Evolutionary conservation across 2,113 vertebrate species (phyloP).

Genomic region (Trinectes maculatus): DNA sequence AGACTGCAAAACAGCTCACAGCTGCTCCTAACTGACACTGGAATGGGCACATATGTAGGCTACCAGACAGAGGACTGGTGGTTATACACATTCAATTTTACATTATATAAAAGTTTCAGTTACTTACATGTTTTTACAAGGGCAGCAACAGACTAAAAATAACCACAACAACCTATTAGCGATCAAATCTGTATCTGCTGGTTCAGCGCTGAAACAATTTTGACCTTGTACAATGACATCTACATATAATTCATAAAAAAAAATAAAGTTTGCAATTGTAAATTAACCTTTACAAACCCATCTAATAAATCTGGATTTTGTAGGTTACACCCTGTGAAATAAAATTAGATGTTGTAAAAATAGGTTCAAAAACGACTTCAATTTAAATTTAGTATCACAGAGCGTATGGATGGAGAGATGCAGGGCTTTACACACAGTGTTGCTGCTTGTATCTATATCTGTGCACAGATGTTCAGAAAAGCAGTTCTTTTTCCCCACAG

Average conservation of each 20-base stretch:
- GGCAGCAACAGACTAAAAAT: background rate
- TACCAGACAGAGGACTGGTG: slow-evolving; percentile 1
- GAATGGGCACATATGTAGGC: slow-evolving; percentile 32
- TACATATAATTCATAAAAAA: background rate
- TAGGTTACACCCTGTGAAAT: no score
- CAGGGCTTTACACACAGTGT: no score
- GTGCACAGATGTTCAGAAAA: background rate
- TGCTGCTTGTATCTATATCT: no score
- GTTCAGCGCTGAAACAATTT: no score
- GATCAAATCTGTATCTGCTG: no score
- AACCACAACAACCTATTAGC: background rate
- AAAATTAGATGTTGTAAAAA: no score
- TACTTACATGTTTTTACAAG: background rate
- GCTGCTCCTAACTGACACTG: slow-evolving; percentile 30
- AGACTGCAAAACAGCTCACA: slow-evolving; percentile 46
- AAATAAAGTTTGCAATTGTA: background rate
- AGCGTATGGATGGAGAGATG: no score
- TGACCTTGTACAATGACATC: background rate
- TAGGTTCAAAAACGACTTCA: no score
- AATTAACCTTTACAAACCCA: background rate
- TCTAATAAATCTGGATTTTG: background rate
- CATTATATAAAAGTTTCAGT: slow-evolving; percentile 8
- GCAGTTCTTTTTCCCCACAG: background rate
- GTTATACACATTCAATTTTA: background rate
- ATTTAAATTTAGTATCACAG: no score